Conservation (phyloP, 2,797 vertebrate genomes). For the Thripadectes ignobilis region DNA sequence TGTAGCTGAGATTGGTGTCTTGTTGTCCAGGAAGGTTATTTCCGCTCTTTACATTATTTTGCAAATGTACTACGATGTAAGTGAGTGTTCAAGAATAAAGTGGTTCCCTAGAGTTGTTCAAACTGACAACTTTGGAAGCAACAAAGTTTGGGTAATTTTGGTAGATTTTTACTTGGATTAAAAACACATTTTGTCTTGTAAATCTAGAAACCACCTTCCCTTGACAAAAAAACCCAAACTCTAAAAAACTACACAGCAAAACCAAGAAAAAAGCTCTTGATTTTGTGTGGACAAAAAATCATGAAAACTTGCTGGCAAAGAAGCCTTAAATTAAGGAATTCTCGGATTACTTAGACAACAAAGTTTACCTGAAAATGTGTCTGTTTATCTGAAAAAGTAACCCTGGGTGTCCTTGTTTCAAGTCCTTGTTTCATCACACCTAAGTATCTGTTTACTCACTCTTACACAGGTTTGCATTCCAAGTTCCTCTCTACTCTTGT, state of each 20-base stretch:
- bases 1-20: background rate
- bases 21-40: background rate
- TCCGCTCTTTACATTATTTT: background rate
- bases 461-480: background rate
- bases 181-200: background rate
- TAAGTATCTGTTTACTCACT: background rate
- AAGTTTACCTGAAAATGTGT: background rate
- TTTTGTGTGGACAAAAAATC: background rate
- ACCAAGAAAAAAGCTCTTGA: background rate
- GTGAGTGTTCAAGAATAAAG: background rate
- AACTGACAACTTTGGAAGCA: background rate
- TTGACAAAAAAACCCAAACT: background rate
- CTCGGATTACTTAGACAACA: background rate
- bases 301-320: background rate
- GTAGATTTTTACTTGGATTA: background rate
- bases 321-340: background rate
- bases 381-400: background rate
- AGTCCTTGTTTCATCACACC: background rate
- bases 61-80: background rate
- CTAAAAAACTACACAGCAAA: background rate
- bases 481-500: background rate
- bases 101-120: background rate
- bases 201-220: accelerated
- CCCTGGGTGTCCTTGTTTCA: background rate
- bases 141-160: background rate